phyloP scores from a whole-genome alignment of 2,888 invertebrate genomes.

The Gymnoscelis rufifasciata region DNA sequence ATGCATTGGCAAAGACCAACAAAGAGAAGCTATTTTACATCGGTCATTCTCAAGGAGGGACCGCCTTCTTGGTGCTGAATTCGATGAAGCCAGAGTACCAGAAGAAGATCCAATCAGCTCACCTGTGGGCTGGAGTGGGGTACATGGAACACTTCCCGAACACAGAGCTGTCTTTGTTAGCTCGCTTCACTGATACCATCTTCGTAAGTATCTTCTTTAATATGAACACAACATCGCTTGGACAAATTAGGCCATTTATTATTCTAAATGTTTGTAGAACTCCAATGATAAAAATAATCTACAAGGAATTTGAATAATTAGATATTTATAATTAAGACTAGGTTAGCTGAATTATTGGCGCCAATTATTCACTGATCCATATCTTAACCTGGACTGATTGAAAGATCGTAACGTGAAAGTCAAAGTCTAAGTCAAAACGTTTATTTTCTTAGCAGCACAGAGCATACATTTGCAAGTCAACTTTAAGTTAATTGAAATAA shows the following conservation, averaged over 20 bases:
- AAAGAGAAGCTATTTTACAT: conserved; percentile 54
- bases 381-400: too few relatives aligned
- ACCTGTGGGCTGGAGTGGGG: conserved; percentile 58
- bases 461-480: too few relatives aligned
- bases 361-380: not conserved
- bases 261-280: too few relatives aligned
- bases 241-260: too few relatives aligned
- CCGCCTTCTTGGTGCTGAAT: conserved; percentile 49
- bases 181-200: conserved; percentile 39
- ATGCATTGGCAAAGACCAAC: conserved; percentile 43
- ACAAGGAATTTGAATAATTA: too few relatives aligned
- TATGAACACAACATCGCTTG: too few relatives aligned
- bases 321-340: too few relatives aligned
- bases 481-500: too few relatives aligned
- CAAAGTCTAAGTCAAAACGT: too few relatives aligned
- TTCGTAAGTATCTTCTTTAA: conserved; percentile 60
- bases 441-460: too few relatives aligned
- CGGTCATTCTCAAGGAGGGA: conserved; percentile 68
- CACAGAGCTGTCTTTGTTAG: conserved; percentile 23
- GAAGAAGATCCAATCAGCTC: conserved; percentile 50
- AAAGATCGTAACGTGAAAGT: too few relatives aligned
- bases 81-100: conserved; percentile 54
- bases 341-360: not conserved
- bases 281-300: too few relatives aligned
- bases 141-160: conserved; percentile 50